Base-by-base conservation (phyloP, 2,797 vertebrate genomes). In the Aythya fuligula region DNA sequence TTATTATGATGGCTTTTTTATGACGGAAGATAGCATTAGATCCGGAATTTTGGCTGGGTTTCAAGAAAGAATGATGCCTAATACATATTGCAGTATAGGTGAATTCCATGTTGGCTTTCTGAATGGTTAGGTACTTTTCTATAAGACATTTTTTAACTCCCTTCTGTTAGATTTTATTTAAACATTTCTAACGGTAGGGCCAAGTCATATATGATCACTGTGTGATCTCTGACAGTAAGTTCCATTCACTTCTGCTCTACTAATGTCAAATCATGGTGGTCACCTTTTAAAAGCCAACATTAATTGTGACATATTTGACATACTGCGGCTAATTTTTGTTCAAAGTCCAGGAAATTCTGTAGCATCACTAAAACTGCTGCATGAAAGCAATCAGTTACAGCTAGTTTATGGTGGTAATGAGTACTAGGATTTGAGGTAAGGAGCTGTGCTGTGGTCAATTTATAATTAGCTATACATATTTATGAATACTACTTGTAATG, bases 401-500 rank as follows among this genome's bases (percentile, higher is more conserved):
- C 3, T 43, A 67, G 14, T 84, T 90, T 82, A 43, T 85, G 1
- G 0, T 27, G 17, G 71, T 78, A 78, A 45, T 92, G 21, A 36
- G 13, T 62, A 16, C 30, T 51, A 79, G 58, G 43, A n/a, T 87
- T 85, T 92, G 91, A 92, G 57, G 69, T 85, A n/a, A 82, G 49
- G 38, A 75, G 30, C 19, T 1, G 1, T 74, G 36, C 78, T 91
- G 38, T 94, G 73, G 66, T 88, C n/a, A 78, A 15, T 66, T 78
- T 84, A 65, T 84, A 83, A 77, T 72, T 85, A 58, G 21, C 38
- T 90, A 38, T 93, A 89, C 79, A 85, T 92, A 95, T 80, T 94
- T 75, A 87, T 94, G 58, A 91, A 72, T 72, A 17, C 25, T 74
- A 3, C 72, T 86, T 72, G 49, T 62, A 93, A 69, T 85, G 66